phyloP scores from a whole-genome alignment of 2,888 invertebrate genomes.

The Pachymerium ferrugineum region DNA sequence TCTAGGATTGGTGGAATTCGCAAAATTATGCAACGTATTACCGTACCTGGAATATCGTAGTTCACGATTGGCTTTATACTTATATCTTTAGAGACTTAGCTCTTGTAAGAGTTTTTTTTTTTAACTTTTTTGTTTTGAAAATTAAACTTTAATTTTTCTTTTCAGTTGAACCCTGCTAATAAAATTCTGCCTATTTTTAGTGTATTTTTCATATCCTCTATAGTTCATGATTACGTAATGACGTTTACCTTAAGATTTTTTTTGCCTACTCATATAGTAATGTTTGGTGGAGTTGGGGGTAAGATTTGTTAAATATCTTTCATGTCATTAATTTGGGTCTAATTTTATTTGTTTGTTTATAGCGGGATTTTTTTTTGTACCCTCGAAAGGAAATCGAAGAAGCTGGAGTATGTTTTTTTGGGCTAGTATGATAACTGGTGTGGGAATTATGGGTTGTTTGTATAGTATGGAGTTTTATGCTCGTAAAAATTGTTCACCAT shows the following conservation, averaged over 20 bases:
- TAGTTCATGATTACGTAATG: constrained; percentile 83
- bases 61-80: constrained; percentile 87
- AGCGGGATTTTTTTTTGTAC: constrained; percentile 51
- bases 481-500: constrained; percentile 63
- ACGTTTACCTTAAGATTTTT: constrained; percentile 74
- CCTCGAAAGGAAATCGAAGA: constrained; percentile 48
- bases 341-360: constrained; percentile 32
- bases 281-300: constrained; percentile 41
- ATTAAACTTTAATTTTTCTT: constrained; percentile 40
- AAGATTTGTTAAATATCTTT: not conserved
- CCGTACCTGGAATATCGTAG: constrained; percentile 91
- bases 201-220: constrained; percentile 45
- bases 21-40: constrained; percentile 75
- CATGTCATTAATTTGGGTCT: not conserved
- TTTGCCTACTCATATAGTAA: constrained; percentile 48
- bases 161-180: constrained; percentile 40
- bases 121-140: constrained; percentile 48
- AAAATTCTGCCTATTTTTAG: not conserved
- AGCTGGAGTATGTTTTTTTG: constrained; percentile 77
- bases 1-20: constrained; percentile 90
- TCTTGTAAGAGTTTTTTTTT: constrained; percentile 35
- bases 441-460: constrained; percentile 65
- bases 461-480: constrained; percentile 86
- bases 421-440: constrained; percentile 71
- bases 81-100: constrained; percentile 73